Evolutionary conservation across 2,888 invertebrate species (phyloP).

Genomic region (Amphipoea lucens): DNA sequence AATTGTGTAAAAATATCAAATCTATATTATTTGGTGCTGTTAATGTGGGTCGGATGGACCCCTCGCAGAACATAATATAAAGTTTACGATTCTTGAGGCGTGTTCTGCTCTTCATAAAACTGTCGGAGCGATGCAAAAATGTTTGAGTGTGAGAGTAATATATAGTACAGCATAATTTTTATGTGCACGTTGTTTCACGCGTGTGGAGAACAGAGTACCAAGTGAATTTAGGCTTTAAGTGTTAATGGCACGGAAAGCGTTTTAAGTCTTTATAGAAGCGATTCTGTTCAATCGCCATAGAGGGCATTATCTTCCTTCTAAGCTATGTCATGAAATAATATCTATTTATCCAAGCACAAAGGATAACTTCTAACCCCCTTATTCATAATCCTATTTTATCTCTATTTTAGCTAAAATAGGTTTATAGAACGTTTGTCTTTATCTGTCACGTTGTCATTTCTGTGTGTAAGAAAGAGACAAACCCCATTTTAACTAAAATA

Average conservation of each 20-base stretch:
- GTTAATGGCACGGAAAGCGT: neutral
- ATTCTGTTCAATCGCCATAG: neutral
- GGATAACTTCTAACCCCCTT: neutral
- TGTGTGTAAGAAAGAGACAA: too few relatives aligned
- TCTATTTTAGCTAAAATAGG: too few relatives aligned
- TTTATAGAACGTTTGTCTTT: too few relatives aligned
- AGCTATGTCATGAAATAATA: neutral
- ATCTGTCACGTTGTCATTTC: too few relatives aligned
- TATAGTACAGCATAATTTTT: neutral
- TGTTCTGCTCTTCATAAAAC: conserved; percentile 27
- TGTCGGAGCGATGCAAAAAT: conserved; percentile 10
- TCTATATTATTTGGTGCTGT: neutral
- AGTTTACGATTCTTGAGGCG: conserved; percentile 74
- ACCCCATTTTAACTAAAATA: too few relatives aligned
- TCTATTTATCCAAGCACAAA: neutral
- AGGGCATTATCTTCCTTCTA: neutral
- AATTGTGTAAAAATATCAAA: neutral
- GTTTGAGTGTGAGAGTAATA: neutral
- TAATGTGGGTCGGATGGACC: conserved; percentile 28
- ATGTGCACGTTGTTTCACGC: neutral
- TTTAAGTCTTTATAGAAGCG: neutral
- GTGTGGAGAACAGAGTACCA: too few relatives aligned
- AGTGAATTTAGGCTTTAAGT: neutral
- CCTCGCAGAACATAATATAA: conserved; percentile 60
- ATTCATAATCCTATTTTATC: too few relatives aligned